Evolutionary conservation across 2,888 invertebrate genomes (phyloP).

Genomic region (Gibbula magus): DNA sequence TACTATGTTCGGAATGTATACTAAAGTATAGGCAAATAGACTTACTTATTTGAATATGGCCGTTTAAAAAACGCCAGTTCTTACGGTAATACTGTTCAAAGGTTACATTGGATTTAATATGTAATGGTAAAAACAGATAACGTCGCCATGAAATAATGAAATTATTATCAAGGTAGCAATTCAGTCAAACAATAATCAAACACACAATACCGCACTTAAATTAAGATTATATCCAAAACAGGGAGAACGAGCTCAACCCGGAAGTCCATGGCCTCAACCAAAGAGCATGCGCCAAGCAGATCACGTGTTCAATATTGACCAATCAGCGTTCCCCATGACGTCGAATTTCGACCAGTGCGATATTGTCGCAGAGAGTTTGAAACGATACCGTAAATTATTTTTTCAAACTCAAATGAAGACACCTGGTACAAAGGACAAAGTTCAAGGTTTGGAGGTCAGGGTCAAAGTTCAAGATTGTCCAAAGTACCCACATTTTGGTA

Average conservation of each 20-base stretch:
- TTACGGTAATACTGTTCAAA: too few species aligned
- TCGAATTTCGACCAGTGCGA: slow-evolving; percentile 58
- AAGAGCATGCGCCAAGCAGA: slow-evolving; percentile 45
- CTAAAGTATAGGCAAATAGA: too few species aligned
- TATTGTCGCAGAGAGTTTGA: slow-evolving; percentile 63
- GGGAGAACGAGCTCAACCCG: slow-evolving; percentile 64
- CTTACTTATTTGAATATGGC: too few species aligned
- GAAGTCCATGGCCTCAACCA: slow-evolving; percentile 71
- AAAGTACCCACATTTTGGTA: slow-evolving; percentile 39
- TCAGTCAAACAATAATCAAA: too few species aligned
- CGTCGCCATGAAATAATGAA: too few species aligned
- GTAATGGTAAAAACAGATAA: too few species aligned
- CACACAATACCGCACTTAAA: too few species aligned
- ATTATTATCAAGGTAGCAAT: too few species aligned
- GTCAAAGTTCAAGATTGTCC: slow-evolving; percentile 32
- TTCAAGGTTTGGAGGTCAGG: slow-evolving; percentile 26
- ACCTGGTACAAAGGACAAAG: background rate
- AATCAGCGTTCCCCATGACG: slow-evolving; percentile 48
- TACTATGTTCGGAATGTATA: too few species aligned
- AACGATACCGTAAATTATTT: slow-evolving; percentile 54
- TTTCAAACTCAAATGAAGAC: slow-evolving; percentile 1
- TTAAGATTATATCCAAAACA: slow-evolving; percentile 37
- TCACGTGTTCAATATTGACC: slow-evolving; percentile 47
- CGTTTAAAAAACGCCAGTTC: too few species aligned
- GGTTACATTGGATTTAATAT: too few species aligned